Evolutionary conservation across 2,113 vertebrate genomes (phyloP).

Genomic region (Ictalurus punctatus): DNA sequence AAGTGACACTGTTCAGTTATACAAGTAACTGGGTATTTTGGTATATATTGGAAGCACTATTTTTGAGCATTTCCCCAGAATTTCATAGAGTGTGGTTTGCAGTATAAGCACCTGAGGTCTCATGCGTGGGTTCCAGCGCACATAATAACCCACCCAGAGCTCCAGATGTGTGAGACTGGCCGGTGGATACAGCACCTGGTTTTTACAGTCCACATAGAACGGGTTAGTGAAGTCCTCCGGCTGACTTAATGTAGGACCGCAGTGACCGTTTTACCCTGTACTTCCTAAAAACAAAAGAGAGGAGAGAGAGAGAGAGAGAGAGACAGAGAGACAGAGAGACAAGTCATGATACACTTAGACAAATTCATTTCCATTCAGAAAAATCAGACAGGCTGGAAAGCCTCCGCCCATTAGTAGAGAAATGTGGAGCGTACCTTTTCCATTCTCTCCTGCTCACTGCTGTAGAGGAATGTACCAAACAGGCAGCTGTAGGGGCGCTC

Average conservation of each 20-base stretch:
- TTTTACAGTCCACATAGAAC: conserved; percentile 90
- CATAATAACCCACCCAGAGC: conserved; percentile 91
- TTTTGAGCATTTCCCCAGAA: not conserved
- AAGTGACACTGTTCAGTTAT: not conserved
- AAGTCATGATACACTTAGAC: not conserved
- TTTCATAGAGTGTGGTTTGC: not conserved
- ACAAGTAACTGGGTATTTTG: not conserved
- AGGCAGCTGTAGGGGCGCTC: conserved; percentile 97
- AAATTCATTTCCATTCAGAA: not conserved
- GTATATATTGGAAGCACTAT: not conserved
- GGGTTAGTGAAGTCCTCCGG: conserved; percentile 93
- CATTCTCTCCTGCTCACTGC: conserved; percentile 86
- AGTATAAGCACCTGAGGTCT: conserved; percentile 84
- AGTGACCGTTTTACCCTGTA: conserved; percentile 83
- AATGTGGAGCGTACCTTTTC: conserved; percentile 73
- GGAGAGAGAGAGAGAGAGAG: too few relatives aligned
- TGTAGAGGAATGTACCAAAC: conserved; percentile 93
- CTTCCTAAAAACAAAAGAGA: conserved; percentile 71
- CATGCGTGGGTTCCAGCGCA: conserved; percentile 94
- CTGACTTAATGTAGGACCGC: conserved; percentile 95
- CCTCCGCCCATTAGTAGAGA: not conserved
- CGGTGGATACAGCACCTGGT: conserved; percentile 89
- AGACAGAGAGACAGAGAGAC: not conserved
- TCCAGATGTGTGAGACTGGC: conserved; percentile 89
- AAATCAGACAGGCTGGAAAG: not conserved